Evolutionary conservation across 2,888 invertebrate species (phyloP).

Genomic region (Temnothorax unifasciatus): DNA sequence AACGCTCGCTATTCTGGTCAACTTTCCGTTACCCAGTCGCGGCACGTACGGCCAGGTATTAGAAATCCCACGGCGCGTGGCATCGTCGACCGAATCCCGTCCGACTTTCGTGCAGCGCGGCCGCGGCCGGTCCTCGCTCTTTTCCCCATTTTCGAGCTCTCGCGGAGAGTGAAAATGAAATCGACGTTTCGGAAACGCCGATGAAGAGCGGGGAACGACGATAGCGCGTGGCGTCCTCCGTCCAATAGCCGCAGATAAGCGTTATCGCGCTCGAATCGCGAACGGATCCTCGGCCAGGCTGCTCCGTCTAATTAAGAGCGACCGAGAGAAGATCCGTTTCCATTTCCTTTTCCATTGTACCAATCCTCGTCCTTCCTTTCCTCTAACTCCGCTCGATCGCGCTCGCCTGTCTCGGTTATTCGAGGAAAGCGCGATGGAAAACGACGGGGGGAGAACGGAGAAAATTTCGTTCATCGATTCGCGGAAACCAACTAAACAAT

Average conservation of each 20-base stretch:
- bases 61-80: slow-evolving; percentile 72
- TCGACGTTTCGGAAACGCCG: background rate
- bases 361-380: background rate
- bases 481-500: background rate
- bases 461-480: background rate
- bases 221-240: slow-evolving; percentile 21
- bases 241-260: slow-evolving; percentile 51
- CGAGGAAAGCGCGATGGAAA: background rate
- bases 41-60: slow-evolving; percentile 68
- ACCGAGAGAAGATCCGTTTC: background rate
- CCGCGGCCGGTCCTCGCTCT: background rate
- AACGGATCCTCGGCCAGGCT: slow-evolving; percentile 3
- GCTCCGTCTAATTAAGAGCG: slow-evolving; percentile 32
- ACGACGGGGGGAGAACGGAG: background rate
- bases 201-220: background rate
- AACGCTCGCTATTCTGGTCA: slow-evolving; percentile 56
- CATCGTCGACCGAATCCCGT: slow-evolving; percentile 69
- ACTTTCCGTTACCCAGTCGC: slow-evolving; percentile 57
- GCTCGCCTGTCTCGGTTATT: background rate
- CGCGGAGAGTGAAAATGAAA: background rate
- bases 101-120: slow-evolving; percentile 69
- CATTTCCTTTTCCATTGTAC: background rate
- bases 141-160: background rate
- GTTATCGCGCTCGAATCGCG: slow-evolving; percentile 55
- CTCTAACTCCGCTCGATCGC: background rate